Evolutionary conservation across 2,888 invertebrate species (phyloP).

Genomic region (Anorthoa munda): DNA sequence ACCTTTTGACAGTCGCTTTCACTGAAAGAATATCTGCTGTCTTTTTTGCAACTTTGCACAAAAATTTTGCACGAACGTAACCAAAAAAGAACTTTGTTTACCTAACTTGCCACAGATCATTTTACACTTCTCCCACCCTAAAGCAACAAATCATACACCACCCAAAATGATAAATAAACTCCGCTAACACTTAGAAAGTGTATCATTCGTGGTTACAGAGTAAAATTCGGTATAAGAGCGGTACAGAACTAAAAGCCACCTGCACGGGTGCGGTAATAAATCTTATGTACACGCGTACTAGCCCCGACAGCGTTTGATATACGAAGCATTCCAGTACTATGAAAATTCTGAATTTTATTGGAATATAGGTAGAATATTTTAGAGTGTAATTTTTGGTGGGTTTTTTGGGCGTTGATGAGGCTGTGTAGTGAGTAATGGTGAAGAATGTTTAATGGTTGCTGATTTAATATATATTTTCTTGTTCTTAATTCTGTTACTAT

Average conservation of each 20-base stretch:
- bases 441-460: too few species aligned
- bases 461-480: too few species aligned
- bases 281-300: constrained; percentile 63
- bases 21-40: neutral
- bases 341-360: constrained; percentile 55
- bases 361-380: constrained; percentile 34
- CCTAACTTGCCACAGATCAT: neutral
- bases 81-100: neutral
- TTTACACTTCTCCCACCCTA: neutral
- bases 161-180: constrained; percentile 35
- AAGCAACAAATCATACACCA: constrained; percentile 27
- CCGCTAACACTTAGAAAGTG: constrained; percentile 35
- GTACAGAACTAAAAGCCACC: constrained; percentile 69
- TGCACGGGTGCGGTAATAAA: constrained; percentile 65
- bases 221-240: constrained; percentile 48
- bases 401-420: constrained; percentile 12
- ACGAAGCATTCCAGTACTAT: constrained; percentile 59
- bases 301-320: constrained; percentile 64
- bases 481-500: too few species aligned
- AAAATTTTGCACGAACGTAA: neutral
- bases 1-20: neutral
- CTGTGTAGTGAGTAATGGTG: too few species aligned
- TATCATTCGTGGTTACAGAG: constrained; percentile 42
- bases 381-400: neutral
- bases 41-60: neutral